Percentiles rank a stretch among this genome's conserved stretches.
These are phyloP conservation scores for Pseudotriccus pelzelni DNA, from an alignment of 2,797 vertebrate species.

Conservation along the genomic window DNA sequence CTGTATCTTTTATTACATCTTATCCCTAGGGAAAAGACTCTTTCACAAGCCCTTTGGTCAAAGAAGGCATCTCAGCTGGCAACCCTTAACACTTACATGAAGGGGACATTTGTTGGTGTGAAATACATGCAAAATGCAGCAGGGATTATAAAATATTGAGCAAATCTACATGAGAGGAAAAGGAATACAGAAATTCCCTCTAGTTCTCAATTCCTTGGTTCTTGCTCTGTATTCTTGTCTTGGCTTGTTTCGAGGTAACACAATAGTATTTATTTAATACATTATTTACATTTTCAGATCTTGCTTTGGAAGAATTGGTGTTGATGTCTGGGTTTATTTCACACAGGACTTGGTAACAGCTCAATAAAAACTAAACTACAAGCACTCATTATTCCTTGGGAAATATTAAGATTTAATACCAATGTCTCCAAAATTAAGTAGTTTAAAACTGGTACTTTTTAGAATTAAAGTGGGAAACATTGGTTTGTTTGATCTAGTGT, in stretches of 20 bases:
- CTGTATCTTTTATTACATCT: constrained; percentile 17
- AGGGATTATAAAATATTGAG: constrained; percentile 30
- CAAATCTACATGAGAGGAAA: background rate
- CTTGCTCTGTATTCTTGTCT: background rate
- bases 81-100: background rate
- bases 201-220: background rate
- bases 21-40: background rate
- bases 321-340: constrained; percentile 66
- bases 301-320: constrained; percentile 54
- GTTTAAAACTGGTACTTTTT: constrained; percentile 50
- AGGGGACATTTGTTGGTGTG: background rate
- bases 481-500: constrained; percentile 21
- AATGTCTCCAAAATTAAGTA: constrained; percentile 47
- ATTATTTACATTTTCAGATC: constrained; percentile 62
- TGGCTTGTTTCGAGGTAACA: background rate
- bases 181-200: background rate
- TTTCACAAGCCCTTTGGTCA: constrained; percentile 51
- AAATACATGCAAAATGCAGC: constrained; percentile 10
- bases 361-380: constrained; percentile 69
- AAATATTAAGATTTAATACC: constrained; percentile 68
- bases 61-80: constrained; percentile 13
- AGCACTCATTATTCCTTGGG: constrained; percentile 54
- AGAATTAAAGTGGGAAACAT: constrained; percentile 23
- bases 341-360: constrained; percentile 20
- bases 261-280: constrained; percentile 38